Evolutionary conservation across 2,888 invertebrate genomes (phyloP).

Genomic region (Gastrophysa polygoni): DNA sequence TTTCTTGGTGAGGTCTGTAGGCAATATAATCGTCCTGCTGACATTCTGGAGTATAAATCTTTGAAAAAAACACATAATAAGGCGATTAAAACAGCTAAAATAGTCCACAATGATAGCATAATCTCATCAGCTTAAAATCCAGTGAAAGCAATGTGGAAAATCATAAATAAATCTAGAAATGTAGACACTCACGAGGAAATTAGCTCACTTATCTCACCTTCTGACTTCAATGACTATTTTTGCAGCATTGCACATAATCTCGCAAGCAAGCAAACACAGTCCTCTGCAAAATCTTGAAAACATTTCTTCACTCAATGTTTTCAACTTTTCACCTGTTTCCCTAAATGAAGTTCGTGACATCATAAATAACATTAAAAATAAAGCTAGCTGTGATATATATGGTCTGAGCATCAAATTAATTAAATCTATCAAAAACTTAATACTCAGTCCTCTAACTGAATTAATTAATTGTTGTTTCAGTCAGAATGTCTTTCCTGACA

Average conservation of each 20-base stretch:
- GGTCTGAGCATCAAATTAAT: not conserved
- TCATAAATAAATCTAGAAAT: not conserved
- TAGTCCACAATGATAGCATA: too few relatives aligned
- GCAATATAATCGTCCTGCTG: too few relatives aligned
- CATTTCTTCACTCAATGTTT: too few relatives aligned
- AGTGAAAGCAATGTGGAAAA: not conserved
- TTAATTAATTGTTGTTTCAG: not conserved
- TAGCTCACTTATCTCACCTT: too few relatives aligned
- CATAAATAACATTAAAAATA: not conserved
- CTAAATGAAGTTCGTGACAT: not conserved
- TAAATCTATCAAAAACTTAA: not conserved
- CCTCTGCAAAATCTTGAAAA: not conserved
- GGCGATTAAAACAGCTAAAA: too few relatives aligned
- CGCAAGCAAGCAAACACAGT: not conserved
- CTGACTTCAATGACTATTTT: too few relatives aligned
- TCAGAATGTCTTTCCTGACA: not conserved
- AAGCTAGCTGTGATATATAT: too few relatives aligned
- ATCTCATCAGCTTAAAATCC: not conserved
- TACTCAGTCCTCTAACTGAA: not conserved
- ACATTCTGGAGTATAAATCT: not conserved
- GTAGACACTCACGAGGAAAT: too few relatives aligned
- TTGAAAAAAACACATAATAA: not conserved
- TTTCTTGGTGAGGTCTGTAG: too few relatives aligned
- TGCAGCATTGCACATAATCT: too few relatives aligned
- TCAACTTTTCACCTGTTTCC: not conserved